Evolutionary conservation across 2,888 invertebrate genomes (phyloP), one percentile per base, ranked within the genome.

Genomic region (Crematogaster levior): DNA sequence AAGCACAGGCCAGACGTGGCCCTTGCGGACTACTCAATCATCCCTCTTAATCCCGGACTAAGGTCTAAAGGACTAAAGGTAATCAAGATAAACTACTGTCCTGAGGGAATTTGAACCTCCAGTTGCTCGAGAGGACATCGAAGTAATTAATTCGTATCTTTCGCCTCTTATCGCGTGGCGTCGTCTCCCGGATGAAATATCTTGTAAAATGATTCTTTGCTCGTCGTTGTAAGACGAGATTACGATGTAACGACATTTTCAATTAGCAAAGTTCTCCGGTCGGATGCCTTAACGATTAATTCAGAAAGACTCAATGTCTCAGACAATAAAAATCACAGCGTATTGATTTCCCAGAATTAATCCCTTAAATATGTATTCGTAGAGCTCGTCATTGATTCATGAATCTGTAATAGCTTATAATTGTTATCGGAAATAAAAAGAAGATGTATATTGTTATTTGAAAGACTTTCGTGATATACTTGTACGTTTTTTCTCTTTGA

Each of bases 71-170:
- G 89, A 89, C 88, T 89, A 88, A 83, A 87, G 90, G 90, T 90
- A 91, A 90, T 90, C 91, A 91, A 89, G 89, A 90, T 90, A 86
- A 90, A 91, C 90, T 88, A 89, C 90, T 87, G 87, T 86, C 91
- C 86, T 72, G 80, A 83, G 88, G 82, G 88, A 90, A 83, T 90
- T 90, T 87, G 89, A 89, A 88, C 87, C 88, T 90, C 83, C 89
- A 83, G 84, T 83, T 88, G 84, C 85, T 84, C 77, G 82, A 82
- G 85, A 85, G 87, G 86, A 90, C 88, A 91, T 90, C 87, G 88
- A 86, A 85, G 87, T 89, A 89, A 91, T 90, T 91, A 89, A 91
- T 90, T 88, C 86, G 86, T 90, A 88, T 90, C 89, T 88, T 88
- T 86, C 74, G 65, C 83, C 73, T 87, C 87, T 85, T 85, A 86